Evolutionary conservation across 1,140 invertebrate genomes (phyloP).

Genomic region (Vanessa tameamea): DNA sequence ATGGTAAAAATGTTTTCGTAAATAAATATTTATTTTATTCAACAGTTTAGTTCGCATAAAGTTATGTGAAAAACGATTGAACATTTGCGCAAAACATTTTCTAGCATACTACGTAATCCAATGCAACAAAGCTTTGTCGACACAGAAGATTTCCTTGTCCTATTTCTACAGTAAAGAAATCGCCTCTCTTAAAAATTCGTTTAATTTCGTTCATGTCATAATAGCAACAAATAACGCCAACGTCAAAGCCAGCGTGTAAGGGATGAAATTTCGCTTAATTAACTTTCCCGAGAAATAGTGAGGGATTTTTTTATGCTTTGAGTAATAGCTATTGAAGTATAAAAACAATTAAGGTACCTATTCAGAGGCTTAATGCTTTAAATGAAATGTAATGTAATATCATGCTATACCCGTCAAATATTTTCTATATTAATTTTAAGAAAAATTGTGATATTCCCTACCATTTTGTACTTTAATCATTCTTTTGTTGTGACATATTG

Average conservation of each 20-base stretch:
- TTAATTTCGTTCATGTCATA: constrained; percentile 29
- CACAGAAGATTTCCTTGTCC: constrained; percentile 20
- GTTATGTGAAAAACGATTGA: background rate
- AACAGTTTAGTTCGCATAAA: background rate
- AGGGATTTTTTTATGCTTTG: constrained; percentile 9
- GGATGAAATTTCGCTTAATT: constrained; percentile 28
- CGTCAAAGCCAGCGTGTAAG: constrained; percentile 26
- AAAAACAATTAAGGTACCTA: constrained; percentile 13
- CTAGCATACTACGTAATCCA: constrained; percentile 2
- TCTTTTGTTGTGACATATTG: too few species aligned
- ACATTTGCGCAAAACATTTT: background rate
- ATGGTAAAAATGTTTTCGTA: too few species aligned
- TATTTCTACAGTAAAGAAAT: constrained; percentile 16
- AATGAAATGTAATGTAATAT: background rate
- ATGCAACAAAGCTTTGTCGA: constrained; percentile 25
- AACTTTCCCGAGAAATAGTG: constrained; percentile 19
- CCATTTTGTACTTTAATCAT: too few species aligned
- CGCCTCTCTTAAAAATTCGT: constrained; percentile 23
- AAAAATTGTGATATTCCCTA: background rate
- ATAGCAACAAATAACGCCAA: constrained; percentile 20
- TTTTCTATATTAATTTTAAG: background rate
- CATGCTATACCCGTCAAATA: background rate
- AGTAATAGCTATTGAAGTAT: constrained; percentile 5
- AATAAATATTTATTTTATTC: too few species aligned
- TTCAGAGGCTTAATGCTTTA: background rate